phyloP scores from a whole-genome alignment of 2,888 invertebrate genomes.

The Acleris cristana region DNA sequence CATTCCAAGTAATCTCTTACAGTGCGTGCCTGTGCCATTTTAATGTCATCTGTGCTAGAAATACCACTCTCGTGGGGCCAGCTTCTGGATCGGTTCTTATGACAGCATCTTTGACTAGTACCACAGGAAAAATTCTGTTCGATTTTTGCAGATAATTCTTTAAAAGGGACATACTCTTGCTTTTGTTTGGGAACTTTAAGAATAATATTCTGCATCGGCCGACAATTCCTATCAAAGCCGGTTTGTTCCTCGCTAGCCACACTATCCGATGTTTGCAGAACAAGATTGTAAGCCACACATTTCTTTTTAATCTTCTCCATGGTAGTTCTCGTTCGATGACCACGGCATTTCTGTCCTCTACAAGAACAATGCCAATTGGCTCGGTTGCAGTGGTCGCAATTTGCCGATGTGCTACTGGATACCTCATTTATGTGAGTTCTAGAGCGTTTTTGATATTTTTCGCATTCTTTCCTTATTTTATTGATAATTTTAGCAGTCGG shows the following conservation, averaged over 20 bases:
- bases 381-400: conserved; percentile 68
- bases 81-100: conserved; percentile 56
- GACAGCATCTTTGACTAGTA: conserved; percentile 49
- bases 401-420: conserved; percentile 68
- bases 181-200: conserved; percentile 69
- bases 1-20: conserved; percentile 88
- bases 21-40: conserved; percentile 62
- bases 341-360: conserved; percentile 64
- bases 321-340: conserved; percentile 52
- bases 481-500: conserved; percentile 69
- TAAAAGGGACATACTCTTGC: conserved; percentile 57
- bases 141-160: conserved; percentile 60
- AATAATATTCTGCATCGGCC: conserved; percentile 65
- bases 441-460: conserved; percentile 70
- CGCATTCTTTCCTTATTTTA: conserved; percentile 74
- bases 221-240: conserved; percentile 46
- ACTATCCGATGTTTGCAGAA: conserved; percentile 76
- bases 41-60: conserved; percentile 65
- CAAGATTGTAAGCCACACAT: conserved; percentile 74
- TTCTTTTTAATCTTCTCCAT: conserved; percentile 65
- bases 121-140: conserved; percentile 50
- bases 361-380: conserved; percentile 61
- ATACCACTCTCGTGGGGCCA: conserved; percentile 62
- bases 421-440: conserved; percentile 58
- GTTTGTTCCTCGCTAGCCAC: conserved; percentile 66